Evolutionary conservation across 2,797 vertebrate genomes (phyloP), one percentile per base, ranked within the genome.

Genomic region (Onychomys arenicola): DNA sequence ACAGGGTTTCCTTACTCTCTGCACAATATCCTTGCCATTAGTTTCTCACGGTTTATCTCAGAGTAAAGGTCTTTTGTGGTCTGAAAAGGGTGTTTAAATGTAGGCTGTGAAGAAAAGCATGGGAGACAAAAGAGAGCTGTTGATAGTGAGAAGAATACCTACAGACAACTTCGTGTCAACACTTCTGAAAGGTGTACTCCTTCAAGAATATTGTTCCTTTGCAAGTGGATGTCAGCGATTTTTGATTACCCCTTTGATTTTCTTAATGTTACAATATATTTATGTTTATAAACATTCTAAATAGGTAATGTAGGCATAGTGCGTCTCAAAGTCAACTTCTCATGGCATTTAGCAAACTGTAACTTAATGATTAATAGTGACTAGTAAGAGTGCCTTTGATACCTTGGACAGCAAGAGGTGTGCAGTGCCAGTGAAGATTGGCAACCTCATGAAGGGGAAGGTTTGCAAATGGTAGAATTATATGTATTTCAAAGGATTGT

Each of bases 1-100:
- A 95, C 93, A 95, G 96, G 95, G 93, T 93, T 95, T 92, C 96
- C 95, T 84, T 94, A 69, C 83, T 96, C 83, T 96, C 93, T 97
- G 87, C 80, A 69, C 8, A 86, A 97, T 27, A 40, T 91, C 29
- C 91, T 97, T 97, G 0, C 0, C 61, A 84, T 97, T 94, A 94
- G 57, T 96, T 92, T 90, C 97, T 97, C 43, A 49, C 1, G 5
- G 43, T 90, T 94, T 86, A 55, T 87, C 88, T 98, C 96, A 80
- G 85, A 95, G 71, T 55, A 85, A 63, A 94, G 80, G 49, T 2
- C 89, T 94, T 67, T 69, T 93, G 77, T 76, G 81, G 71, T 88
- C 40, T 95, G 61, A 91, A 94, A 95, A 89, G 96, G 93, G 83
- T 95, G 40, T 94, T 97, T 96, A 96, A 95, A 93, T 85, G 93